Evolutionary conservation across 2,888 invertebrate genomes (phyloP).

Genomic region (Phyto melanocephala): DNA sequence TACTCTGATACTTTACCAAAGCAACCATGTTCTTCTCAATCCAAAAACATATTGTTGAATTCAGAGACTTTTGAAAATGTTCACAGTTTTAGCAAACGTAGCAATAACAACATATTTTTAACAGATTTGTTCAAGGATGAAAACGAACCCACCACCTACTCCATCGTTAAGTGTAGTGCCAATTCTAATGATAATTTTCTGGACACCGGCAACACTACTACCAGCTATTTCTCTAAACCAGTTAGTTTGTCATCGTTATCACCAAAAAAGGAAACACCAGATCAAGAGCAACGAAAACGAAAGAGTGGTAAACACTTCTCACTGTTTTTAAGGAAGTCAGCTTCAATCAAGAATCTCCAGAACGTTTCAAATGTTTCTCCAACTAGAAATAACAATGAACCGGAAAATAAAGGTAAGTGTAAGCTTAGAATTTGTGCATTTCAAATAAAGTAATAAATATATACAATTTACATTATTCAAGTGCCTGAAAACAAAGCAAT

Average conservation of each 20-base stretch:
- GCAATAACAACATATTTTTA: background rate
- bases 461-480: no score
- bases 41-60: background rate
- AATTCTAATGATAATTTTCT: constrained; percentile 61
- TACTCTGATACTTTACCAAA: constrained; percentile 26
- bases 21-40: background rate
- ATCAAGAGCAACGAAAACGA: constrained; percentile 29
- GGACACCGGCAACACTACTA: constrained; percentile 58
- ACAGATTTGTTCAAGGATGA: background rate
- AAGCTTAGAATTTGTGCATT: background rate
- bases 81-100: background rate
- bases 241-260: background rate
- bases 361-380: background rate
- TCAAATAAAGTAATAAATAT: no score
- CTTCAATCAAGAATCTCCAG: background rate
- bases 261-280: constrained; percentile 66
- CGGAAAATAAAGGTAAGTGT: constrained; percentile 53
- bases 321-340: constrained; percentile 8
- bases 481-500: no score
- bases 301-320: no score
- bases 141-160: background rate
- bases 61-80: background rate
- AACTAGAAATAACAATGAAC: constrained; percentile 31
- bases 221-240: constrained; percentile 16
- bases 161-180: background rate